These are phyloP conservation scores for Pachypanchax playfairii DNA, from an alignment of 2,113 vertebrate species.

Conservation along the genomic window DNA sequence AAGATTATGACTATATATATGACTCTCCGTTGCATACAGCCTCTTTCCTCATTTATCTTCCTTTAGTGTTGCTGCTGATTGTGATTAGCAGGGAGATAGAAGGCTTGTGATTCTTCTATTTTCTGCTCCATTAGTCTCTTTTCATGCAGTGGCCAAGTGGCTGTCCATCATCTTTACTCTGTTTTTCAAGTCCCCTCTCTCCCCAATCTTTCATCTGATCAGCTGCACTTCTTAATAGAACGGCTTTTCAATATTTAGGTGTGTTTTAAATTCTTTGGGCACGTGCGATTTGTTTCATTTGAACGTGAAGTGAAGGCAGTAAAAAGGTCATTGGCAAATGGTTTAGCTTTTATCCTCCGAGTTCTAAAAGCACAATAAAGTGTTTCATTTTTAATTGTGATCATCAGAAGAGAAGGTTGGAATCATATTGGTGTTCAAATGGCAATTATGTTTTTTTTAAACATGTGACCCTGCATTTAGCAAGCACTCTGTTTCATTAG, in stretches of 20 bases:
- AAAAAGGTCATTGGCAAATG: slow-evolving; percentile 12
- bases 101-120: slow-evolving; percentile 68
- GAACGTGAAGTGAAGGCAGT: not conserved
- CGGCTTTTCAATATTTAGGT: not conserved
- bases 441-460: slow-evolving; percentile 25
- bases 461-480: slow-evolving; percentile 33
- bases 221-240: not conserved
- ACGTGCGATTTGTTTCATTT: slow-evolving; percentile 3
- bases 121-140: slow-evolving; percentile 71
- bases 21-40: slow-evolving; percentile 28
- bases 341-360: not conserved
- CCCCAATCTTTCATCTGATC: slow-evolving; percentile 8
- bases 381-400: not conserved
- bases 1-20: slow-evolving; percentile 50
- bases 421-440: slow-evolving; percentile 8
- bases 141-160: slow-evolving; percentile 37
- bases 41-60: slow-evolving; percentile 32
- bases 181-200: slow-evolving; percentile 27
- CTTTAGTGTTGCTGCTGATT: slow-evolving; percentile 48
- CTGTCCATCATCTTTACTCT: slow-evolving; percentile 23
- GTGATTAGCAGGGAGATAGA: slow-evolving; percentile 60
- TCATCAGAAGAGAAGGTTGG: not conserved
- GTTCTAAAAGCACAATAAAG: not conserved
- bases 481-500: slow-evolving; percentile 34
- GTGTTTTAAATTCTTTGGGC: not conserved